Percentiles rank a stretch among this genome's conserved stretches.
Conservation (phyloP, 2,888 invertebrate species). For the Tipula unca region DNA sequence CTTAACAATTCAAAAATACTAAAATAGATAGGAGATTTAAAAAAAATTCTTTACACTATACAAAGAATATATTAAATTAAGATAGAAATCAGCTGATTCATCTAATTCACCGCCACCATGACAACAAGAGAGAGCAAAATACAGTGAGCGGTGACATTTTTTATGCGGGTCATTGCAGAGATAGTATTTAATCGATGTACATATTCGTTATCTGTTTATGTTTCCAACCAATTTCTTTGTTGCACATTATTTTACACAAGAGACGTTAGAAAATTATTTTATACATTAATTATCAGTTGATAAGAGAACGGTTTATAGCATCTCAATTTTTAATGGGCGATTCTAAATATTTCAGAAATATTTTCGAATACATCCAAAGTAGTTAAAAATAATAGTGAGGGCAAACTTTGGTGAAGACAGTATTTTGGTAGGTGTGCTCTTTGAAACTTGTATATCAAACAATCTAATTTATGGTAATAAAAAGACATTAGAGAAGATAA, state of each 20-base stretch:
- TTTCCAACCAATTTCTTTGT: neutral
- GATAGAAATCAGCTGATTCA: neutral
- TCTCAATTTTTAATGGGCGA: too few relatives aligned
- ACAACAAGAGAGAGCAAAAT: neutral
- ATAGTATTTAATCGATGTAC: neutral
- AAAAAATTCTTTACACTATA: neutral
- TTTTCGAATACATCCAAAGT: too few relatives aligned
- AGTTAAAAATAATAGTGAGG: too few relatives aligned
- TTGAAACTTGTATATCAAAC: too few relatives aligned
- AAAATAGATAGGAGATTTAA: neutral
- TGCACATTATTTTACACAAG: neutral
- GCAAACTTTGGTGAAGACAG: too few relatives aligned
- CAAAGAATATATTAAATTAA: neutral
- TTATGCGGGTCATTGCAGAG: neutral
- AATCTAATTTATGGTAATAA: too few relatives aligned
- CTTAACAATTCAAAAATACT: neutral
- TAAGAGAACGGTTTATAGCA: too few relatives aligned
- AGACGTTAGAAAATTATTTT: too few relatives aligned
- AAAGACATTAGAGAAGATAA: too few relatives aligned
- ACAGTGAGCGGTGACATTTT: neutral
- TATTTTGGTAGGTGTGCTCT: too few relatives aligned
- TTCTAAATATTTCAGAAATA: too few relatives aligned
- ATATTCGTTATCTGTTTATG: neutral
- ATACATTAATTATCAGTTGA: too few relatives aligned
- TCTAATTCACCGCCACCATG: neutral